Evolutionary conservation across 2,888 invertebrate genomes (phyloP), one percentile per base, ranked within the genome.

Genomic region (Brachylomia viminalis): DNA sequence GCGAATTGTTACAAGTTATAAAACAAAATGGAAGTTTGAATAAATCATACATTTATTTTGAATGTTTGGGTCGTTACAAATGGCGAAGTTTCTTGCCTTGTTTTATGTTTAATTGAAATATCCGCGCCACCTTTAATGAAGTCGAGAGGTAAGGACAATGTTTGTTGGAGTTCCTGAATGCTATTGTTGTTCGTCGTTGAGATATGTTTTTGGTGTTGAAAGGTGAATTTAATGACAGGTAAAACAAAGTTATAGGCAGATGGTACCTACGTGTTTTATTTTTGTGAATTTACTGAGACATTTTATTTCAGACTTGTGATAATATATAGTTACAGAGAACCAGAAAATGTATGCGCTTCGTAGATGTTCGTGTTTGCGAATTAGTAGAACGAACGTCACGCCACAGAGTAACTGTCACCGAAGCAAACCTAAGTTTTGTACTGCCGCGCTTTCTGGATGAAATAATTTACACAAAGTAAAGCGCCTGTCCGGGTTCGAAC

Each of bases 51-150:
- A 75, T 84, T 86, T 87, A 84, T 87, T 86, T 87, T 87, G 77
- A 86, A 74, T 83, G 80, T 83, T 83, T 82, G 90, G 90, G 84
- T 90, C 88, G 79, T 81, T 84, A 83, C 86, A 85, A 91, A 92
- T 88, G 86, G 85, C 80, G 82, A 92, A 92, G 90, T 92, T 92
- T 88, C 83, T 84, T 86, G 75, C 86, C 87, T 89, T 87, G 86
- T 86, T 83, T 73, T 10, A 68, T 80, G 79, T 79, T 84, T 91
- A 90, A 93, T 92, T 91, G 89, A 91, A 93, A 92, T 87, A 90
- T 88, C 87, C 85, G 74, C 67, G 68, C 82, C 81, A 87, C 86
- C 86, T 90, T 88, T 86, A 91, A 91, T 91, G 89, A 90, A 89
- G 77, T 73, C 73, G 85, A 88, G 74, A 78, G 89, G 89, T 82